Base-by-base conservation (phyloP, 2,113 vertebrate genomes). In the Petrocephalus microphthalmus region DNA sequence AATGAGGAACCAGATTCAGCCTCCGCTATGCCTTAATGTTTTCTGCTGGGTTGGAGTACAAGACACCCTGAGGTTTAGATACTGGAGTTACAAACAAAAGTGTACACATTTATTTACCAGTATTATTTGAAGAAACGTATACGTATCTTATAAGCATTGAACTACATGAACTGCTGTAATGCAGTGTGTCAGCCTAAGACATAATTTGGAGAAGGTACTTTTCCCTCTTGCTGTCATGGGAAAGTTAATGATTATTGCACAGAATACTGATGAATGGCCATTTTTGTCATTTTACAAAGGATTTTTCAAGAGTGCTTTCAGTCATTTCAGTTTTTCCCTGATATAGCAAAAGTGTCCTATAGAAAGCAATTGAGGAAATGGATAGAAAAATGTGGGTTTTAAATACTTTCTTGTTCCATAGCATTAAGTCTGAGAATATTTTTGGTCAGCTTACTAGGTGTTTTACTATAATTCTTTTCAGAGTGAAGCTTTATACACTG, bases 381-480 rank as follows among this genome's bases (percentile, higher is more conserved):
- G 33, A 20, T 17, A 37, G 29, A 78, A 42, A 78, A 78, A 67
- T 33, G 71, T 78, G 71, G 17, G 33, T 17, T 78, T 42, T 19
- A 78, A 78, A 78, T 42, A 42, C 17, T 78, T 78, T 64, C 29
- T 67, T 78, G 71, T 78, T 78, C 33, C 37, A 37, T 78, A 78
- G 37, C 71, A 78, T 78, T 78, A 19, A 78, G 33, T 42, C 71
- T 7, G 13, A 37, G 13, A 42, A 78, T 78, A 74, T 37, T 53
- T 78, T 42, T 78, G 29, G 29, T 78, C 71, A 19, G 71, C 71
- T 78, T 42, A 78, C 71, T 78, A 42, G 37, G 71, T 78, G 71
- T 78, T 78, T 78, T 78, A 78, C 15, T 78, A 42, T 78, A 78
- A 78, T 78, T 78, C 71, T 78, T 86, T 47, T 87, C 85, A 57